These are phyloP conservation scores for Aphidoletes aphidimyza DNA, from an alignment of 2,888 invertebrate genomes.

Conservation along the genomic window DNA sequence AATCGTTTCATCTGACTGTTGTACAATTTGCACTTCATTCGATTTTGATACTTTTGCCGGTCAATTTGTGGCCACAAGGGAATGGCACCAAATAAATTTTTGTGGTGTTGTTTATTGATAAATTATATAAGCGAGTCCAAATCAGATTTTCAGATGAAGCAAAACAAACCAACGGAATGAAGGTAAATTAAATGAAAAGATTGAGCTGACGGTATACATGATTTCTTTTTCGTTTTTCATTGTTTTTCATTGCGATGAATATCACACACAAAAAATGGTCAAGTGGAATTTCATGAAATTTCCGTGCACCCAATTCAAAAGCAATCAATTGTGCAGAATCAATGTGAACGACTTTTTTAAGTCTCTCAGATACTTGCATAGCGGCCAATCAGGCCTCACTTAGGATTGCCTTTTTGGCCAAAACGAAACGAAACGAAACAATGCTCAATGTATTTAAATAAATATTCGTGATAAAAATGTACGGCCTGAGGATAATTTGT, in stretches of 20 bases:
- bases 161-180: background rate
- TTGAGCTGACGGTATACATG: background rate
- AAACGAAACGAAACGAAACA: background rate
- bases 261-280: slow-evolving; percentile 52
- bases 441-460: slow-evolving; percentile 40
- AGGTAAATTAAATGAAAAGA: slow-evolving; percentile 15
- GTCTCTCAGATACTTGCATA: too few species aligned
- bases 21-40: background rate
- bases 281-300: background rate
- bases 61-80: background rate
- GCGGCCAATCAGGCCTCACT: too few species aligned
- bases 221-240: background rate
- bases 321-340: too few species aligned
- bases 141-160: slow-evolving; percentile 11
- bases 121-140: slow-evolving; percentile 30
- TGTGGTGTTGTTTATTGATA: slow-evolving; percentile 10
- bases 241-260: background rate
- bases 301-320: background rate
- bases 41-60: slow-evolving; percentile 30
- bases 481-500: slow-evolving; percentile 47
- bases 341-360: background rate
- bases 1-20: background rate
- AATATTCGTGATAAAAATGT: slow-evolving; percentile 44
- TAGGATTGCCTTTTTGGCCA: background rate
- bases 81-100: background rate